Evolutionary conservation across 2,888 invertebrate species (phyloP), one percentile per base, ranked within the genome.

Genomic region (Chymomyza caudatula): DNA sequence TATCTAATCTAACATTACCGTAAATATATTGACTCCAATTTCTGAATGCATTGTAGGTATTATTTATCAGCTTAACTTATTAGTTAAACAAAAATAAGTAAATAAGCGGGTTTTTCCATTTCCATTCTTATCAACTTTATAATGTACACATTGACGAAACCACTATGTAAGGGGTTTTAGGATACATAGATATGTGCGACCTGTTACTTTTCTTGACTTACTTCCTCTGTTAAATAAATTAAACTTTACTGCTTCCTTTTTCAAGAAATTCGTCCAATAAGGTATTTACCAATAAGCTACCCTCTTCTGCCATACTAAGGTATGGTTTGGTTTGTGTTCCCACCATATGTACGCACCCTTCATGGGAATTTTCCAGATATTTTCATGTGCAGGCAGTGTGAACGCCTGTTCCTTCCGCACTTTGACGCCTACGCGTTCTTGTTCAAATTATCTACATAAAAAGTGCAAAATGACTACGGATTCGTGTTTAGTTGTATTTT

Each of bases 381-480:
- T 77, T 79, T 78, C 81, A 73, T 67, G 74, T 65, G 57, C 68
- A 64, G 58, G 65, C 53, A 57, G 51, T 69, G 71, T 69, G 66
- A 68, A 77, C 86, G 77, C 86, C 86, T 77, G 76, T 86, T 87
- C 88, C 88, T 88, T 87, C 79, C 86, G 83, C 65, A 23, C 60
- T 25, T 22, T 70, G 60, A 82, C 81, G 82, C 86, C 85, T 76
- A 72, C 69, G 54, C 69, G 60, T 17, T 37, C 57, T 64, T 61
- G 20, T 60, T 42, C 51, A 59, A 67, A 65, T 67, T 69, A 60
- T 65, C 55, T 15, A 25, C 44, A 43, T 42, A 11, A 74, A 85
- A 80, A 80, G 78, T 84, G 87, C 87, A 76, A 84, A 87, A 86
- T 86, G 78, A 77, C 83, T 87, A 87, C 86, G 86, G 86, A 74